A percentile compares a stretch with the other conserved stretches of the same genome.
Evolutionary conservation across 2,113 vertebrate species (phyloP).

Genomic region (Progne subis): DNA sequence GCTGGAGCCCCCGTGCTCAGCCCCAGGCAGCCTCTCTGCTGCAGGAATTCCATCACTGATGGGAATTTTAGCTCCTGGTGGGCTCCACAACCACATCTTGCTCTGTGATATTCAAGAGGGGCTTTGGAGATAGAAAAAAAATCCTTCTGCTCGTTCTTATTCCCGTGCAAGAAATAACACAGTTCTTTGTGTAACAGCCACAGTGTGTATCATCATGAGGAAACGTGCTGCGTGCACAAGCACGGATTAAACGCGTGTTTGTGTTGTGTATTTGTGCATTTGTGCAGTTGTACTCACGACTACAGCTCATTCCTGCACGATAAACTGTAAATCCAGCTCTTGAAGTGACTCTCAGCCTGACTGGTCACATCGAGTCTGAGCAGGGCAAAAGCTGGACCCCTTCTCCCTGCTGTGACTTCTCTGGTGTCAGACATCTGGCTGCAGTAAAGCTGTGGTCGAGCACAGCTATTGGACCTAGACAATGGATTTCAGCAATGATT

Average conservation of each 20-base stretch:
- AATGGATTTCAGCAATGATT: background rate
- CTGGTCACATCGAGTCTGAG: background rate
- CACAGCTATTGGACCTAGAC: background rate
- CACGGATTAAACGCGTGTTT: rapidly evolving
- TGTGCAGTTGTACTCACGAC: background rate
- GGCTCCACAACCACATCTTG: background rate
- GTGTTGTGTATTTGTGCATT: background rate
- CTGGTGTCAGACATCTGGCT: background rate
- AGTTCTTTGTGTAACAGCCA: background rate
- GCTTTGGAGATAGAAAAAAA: background rate
- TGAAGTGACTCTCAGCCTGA: background rate
- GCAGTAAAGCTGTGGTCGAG: background rate
- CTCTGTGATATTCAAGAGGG: rapidly evolving
- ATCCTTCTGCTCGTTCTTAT: background rate
- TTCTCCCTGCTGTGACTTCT: background rate
- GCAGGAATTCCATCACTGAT: background rate
- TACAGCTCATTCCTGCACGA: background rate
- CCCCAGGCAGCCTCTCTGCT: background rate
- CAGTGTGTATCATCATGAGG: rapidly evolving
- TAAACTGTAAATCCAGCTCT: background rate
- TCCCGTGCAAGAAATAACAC: rapidly evolving
- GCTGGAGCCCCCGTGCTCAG: background rate
- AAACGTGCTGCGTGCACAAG: background rate
- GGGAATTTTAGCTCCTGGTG: background rate
- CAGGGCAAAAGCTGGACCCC: background rate